Evolutionary conservation across 1,140 invertebrate genomes (phyloP).

Genomic region (Caenorhabditis briggsae): DNA sequence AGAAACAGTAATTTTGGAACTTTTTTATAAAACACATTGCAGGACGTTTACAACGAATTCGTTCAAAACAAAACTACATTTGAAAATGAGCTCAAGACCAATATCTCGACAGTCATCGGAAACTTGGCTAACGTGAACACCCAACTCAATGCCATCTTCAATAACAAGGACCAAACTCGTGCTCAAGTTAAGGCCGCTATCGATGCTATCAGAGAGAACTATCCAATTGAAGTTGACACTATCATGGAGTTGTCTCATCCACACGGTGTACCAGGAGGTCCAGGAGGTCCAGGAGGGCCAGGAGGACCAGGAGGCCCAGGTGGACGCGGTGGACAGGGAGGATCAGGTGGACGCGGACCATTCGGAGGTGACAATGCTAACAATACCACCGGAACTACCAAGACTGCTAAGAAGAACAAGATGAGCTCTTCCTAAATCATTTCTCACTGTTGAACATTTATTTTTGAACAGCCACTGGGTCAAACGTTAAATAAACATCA

Average conservation of each 20-base stretch:
- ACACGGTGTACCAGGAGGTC: conserved; percentile 19
- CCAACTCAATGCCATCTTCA: conserved; percentile 6
- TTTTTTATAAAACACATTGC: neutral
- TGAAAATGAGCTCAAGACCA: conserved; percentile 6
- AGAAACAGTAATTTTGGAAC: too few relatives aligned
- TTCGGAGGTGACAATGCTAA: neutral
- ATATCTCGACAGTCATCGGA: neutral
- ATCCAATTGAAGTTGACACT: conserved; percentile 44
- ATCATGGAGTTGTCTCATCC: conserved; percentile 22
- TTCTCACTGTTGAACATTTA: neutral
- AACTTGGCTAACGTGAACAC: conserved; percentile 35
- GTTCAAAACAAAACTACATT: conserved; percentile 27
- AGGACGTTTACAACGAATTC: conserved; percentile 31
- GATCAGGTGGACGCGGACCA: neutral
- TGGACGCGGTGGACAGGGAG: neutral
- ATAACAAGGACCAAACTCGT: conserved; percentile 20
- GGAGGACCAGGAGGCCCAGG: conserved; percentile 30
- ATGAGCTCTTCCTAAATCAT: conserved; percentile 2
- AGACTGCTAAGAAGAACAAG: conserved; percentile 25
- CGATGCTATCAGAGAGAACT: conserved; percentile 29
- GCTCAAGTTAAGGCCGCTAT: conserved; percentile 8
- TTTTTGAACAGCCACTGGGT: neutral
- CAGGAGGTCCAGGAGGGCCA: conserved; percentile 26
- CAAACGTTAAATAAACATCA: conserved; percentile 9
- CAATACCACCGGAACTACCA: conserved; percentile 8